phyloP scores from a whole-genome alignment of 2,797 vertebrate genomes.

The Gallirallus australis region DNA sequence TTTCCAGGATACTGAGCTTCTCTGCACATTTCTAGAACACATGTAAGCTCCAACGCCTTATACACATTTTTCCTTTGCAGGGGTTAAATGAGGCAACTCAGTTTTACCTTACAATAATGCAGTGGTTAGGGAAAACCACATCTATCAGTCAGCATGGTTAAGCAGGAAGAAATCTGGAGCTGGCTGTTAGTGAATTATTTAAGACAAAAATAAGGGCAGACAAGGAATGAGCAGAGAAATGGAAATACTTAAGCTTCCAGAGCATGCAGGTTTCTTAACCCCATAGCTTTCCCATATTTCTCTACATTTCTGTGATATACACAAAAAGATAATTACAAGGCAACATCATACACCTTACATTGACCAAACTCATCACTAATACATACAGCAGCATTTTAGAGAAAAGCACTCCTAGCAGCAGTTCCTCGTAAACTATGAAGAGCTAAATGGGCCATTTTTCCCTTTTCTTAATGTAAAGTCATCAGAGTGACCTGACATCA shows the following conservation, averaged over 20 bases:
- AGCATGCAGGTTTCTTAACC: background rate
- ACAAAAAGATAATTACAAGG: background rate
- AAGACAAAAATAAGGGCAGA: slow-evolving; percentile 24
- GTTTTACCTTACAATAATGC: background rate
- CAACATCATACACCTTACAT: background rate
- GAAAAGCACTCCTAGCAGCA: background rate
- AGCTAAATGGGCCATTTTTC: background rate
- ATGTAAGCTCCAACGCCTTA: slow-evolving; percentile 26
- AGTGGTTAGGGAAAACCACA: slow-evolving; percentile 51
- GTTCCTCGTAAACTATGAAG: background rate
- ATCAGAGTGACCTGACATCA: background rate
- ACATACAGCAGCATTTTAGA: background rate
- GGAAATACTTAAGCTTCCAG: background rate
- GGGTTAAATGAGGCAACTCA: slow-evolving; percentile 57
- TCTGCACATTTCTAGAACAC: slow-evolving; percentile 48
- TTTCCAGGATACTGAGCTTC: slow-evolving; percentile 48
- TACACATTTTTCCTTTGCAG: slow-evolving; percentile 11
- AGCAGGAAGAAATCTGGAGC: slow-evolving; percentile 50
- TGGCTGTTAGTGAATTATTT: slow-evolving; percentile 61
- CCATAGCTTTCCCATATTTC: background rate
- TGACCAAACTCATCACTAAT: background rate
- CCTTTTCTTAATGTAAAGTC: background rate
- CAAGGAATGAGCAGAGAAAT: background rate
- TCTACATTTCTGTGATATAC: background rate
- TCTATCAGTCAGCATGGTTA: slow-evolving; percentile 52